phyloP scores from a whole-genome alignment of 2,888 invertebrate species.

The Callyntrura sp. region DNA sequence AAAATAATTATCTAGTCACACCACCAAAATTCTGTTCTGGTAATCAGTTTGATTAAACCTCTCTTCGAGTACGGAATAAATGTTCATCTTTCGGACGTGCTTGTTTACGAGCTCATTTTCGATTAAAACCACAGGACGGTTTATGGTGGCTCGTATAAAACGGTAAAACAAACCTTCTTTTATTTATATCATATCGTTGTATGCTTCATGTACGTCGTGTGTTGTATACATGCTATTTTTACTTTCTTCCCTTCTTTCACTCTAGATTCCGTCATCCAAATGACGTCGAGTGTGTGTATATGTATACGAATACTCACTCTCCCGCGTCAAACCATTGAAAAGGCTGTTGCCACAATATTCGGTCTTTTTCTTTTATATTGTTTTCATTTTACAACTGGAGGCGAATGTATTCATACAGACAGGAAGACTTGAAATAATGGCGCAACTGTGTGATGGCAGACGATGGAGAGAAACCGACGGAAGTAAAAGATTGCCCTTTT shows the following conservation, averaged over 20 bases:
- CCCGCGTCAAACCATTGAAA: slow-evolving; percentile 34
- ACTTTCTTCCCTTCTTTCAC: not conserved
- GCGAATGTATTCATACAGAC: slow-evolving; percentile 53
- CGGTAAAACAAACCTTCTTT: slow-evolving; percentile 44
- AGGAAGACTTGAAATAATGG: not conserved
- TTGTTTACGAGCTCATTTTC: slow-evolving; percentile 71
- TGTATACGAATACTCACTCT: slow-evolving; percentile 3
- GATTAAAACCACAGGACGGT: slow-evolving; percentile 74
- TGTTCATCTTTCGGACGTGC: slow-evolving; percentile 51
- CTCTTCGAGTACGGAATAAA: not conserved
- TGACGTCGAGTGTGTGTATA: slow-evolving; percentile 12
- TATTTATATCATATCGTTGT: slow-evolving; percentile 44
- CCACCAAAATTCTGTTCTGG: slow-evolving; percentile 62
- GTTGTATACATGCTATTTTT: slow-evolving; percentile 29
- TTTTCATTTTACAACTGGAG: slow-evolving; percentile 61
- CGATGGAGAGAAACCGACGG: slow-evolving; percentile 41
- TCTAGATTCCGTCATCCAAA: slow-evolving; percentile 28
- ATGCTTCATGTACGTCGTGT: not conserved
- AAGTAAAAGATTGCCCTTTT: slow-evolving; percentile 68
- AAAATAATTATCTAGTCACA: slow-evolving; percentile 58
- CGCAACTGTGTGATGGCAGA: not conserved
- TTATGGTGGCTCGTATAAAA: slow-evolving; percentile 64
- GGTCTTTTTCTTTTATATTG: slow-evolving; percentile 34
- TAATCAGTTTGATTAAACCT: slow-evolving; percentile 77
- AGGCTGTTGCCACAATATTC: slow-evolving; percentile 49